Percentiles rank a stretch among this genome's conserved stretches.
Evolutionary conservation across 2,113 vertebrate genomes (phyloP).

Genomic region (Pampusana beccarii): DNA sequence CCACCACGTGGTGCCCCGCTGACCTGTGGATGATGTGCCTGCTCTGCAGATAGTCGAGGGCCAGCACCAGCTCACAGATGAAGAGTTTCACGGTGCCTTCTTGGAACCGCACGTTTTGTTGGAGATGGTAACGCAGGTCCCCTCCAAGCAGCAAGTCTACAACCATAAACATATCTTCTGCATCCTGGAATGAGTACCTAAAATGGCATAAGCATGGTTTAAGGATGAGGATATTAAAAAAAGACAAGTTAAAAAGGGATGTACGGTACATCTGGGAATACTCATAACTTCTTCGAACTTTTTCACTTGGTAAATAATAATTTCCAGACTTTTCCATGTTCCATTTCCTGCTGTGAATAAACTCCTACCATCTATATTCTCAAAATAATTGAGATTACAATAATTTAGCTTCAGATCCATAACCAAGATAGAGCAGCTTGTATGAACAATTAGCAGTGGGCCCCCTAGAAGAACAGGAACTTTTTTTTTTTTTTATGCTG

Average conservation of each 20-base stretch:
- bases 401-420: neutral
- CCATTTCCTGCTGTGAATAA: rapidly evolving
- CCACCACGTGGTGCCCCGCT: neutral
- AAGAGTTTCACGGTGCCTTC: constrained; percentile 92
- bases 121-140: constrained; percentile 95
- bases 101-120: constrained; percentile 92
- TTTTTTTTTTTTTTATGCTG: neutral
- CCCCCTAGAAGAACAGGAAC: neutral
- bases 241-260: neutral
- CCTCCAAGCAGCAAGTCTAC: constrained; percentile 95
- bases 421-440: neutral
- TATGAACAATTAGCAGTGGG: neutral
- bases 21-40: constrained; percentile 95
- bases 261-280: neutral
- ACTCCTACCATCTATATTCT: neutral
- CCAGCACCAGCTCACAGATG: constrained; percentile 90
- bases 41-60: constrained; percentile 90
- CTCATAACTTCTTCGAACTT: neutral
- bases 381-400: neutral
- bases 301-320: neutral
- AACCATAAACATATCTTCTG: constrained; percentile 99
- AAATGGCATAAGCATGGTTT: neutral
- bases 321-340: neutral
- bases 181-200: constrained; percentile 99
- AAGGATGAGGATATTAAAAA: neutral